phyloP scores from a whole-genome alignment of 2,888 invertebrate species.

The Himalopsyche anomala region DNA sequence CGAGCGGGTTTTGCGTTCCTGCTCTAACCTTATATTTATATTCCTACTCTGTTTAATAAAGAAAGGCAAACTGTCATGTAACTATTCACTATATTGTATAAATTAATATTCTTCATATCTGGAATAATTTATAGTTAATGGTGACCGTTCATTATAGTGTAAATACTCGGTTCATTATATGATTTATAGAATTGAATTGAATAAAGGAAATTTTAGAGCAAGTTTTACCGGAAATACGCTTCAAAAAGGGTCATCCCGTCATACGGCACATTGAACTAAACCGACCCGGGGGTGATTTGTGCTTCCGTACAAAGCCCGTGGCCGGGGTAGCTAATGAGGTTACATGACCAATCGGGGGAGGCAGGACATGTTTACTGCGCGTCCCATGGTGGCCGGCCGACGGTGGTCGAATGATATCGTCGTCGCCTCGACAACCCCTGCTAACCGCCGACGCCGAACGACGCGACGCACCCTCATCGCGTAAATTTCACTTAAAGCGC shows the following conservation, averaged over 20 bases:
- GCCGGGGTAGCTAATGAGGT: conserved; percentile 26
- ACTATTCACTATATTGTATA: no score
- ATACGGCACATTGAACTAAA: conserved; percentile 30
- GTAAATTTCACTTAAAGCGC: conserved; percentile 32
- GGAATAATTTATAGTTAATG: no score
- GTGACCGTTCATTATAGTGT: no score
- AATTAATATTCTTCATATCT: no score
- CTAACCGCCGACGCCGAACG: conserved; percentile 15
- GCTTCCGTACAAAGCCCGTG: conserved; percentile 20
- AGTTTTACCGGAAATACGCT: conserved; percentile 5
- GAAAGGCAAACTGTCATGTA: no score
- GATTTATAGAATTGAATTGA: neutral
- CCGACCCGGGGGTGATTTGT: conserved; percentile 23
- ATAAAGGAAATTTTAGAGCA: neutral
- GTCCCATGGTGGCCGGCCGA: conserved; percentile 11
- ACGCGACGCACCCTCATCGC: conserved; percentile 30
- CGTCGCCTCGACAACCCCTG: conserved; percentile 26
- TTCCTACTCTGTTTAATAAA: no score
- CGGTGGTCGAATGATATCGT: conserved; percentile 31
- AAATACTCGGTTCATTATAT: no score
- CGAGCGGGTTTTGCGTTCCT: no score
- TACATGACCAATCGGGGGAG: conserved; percentile 34
- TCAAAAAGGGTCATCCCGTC: conserved; percentile 23
- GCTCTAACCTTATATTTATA: no score
- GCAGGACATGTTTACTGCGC: conserved; percentile 29